Evolutionary conservation across 2,113 vertebrate species (phyloP).

Genomic region (cattle (Bos taurus)): DNA sequence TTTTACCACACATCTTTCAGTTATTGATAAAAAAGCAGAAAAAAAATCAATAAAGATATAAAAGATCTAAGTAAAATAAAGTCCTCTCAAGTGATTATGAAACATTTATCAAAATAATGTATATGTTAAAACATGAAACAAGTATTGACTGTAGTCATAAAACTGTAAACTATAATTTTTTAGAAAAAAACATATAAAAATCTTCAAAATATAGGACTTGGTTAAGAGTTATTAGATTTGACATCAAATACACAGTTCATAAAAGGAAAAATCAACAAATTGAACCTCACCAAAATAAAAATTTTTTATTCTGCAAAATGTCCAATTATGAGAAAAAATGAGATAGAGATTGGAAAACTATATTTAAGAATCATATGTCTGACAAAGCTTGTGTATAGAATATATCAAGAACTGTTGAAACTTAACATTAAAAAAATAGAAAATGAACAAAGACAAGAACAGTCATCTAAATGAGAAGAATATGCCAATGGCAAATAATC

Average conservation of each 20-base stretch:
- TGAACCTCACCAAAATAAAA: not conserved
- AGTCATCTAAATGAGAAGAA: not conserved
- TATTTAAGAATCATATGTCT: not conserved
- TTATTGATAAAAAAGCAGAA: not conserved
- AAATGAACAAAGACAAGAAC: not conserved
- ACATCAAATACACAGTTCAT: not conserved
- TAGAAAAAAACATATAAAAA: not conserved
- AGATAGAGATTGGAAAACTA: not conserved
- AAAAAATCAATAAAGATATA: not conserved
- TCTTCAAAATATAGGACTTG: not conserved
- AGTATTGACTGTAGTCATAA: not conserved
- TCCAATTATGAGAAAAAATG: not conserved
- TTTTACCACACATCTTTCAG: not conserved
- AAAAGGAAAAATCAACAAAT: not conserved
- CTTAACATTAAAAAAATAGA: not conserved
- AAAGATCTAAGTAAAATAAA: not conserved
- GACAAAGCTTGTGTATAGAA: not conserved
- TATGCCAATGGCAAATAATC: not conserved
- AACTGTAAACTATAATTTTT: not conserved
- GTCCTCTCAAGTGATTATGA: not conserved
- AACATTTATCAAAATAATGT: not conserved
- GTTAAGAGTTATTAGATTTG: not conserved
- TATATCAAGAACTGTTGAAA: not conserved
- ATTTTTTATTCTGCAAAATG: not conserved
- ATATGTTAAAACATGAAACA: not conserved